phyloP scores from a whole-genome alignment of 92 coral and sea anemone species.

The Porites evermanni region DNA sequence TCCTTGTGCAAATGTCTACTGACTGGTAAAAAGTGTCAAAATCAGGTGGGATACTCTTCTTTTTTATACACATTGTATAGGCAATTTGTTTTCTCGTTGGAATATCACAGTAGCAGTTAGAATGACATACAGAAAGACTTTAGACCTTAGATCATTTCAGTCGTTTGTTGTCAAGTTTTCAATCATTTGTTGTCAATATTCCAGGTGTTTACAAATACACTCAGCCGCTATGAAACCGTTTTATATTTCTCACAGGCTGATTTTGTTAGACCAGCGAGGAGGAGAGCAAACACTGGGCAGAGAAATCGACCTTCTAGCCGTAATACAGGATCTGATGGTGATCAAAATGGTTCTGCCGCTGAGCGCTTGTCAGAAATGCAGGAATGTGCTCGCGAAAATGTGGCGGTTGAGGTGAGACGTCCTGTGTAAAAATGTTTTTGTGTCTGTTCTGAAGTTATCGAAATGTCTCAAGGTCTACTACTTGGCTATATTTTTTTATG shows the following conservation, averaged over 20 bases:
- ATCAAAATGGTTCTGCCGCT: not conserved
- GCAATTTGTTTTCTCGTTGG: not conserved
- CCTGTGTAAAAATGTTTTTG: not conserved
- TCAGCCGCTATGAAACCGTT: not conserved
- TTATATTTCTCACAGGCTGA: not conserved
- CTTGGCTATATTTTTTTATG: not conserved
- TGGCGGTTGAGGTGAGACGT: not conserved
- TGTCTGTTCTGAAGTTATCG: not conserved
- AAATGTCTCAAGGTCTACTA: not conserved
- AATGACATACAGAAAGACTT: not conserved
- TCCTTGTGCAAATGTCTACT: not conserved
- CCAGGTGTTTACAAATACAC: not conserved
- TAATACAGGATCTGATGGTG: not conserved
- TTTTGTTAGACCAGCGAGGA: conserved; percentile 5
- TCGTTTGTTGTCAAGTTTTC: not conserved
- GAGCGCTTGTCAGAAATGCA: conserved; percentile 19
- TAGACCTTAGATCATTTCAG: not conserved
- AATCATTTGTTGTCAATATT: not conserved
- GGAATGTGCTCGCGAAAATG: conserved; percentile 16
- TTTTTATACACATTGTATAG: not conserved
- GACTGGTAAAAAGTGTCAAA: not conserved
- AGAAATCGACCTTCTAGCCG: not conserved
- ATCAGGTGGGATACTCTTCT: not conserved
- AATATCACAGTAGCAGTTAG: not conserved
- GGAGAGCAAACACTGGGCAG: not conserved